Conservation (phyloP, 2,113 vertebrate species). For the Podarcis muralis region DNA sequence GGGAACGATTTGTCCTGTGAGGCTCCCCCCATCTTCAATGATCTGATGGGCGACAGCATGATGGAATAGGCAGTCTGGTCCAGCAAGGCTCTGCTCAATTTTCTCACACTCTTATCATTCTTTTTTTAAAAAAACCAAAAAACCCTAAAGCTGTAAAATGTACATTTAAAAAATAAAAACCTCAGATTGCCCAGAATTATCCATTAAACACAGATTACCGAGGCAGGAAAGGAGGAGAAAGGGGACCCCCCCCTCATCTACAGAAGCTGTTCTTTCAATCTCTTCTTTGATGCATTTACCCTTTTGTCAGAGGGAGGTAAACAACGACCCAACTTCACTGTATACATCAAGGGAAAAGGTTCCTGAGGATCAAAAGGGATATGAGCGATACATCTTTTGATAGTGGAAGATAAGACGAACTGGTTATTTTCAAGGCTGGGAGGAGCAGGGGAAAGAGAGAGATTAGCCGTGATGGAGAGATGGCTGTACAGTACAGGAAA, state of each 20-base stretch:
- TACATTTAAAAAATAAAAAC: too few species aligned
- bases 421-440: not conserved
- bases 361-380: not conserved
- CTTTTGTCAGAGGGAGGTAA: not conserved
- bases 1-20: not conserved
- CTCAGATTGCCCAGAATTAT: not conserved
- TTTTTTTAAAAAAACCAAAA: too few species aligned
- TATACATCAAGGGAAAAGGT: not conserved
- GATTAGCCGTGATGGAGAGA: not conserved
- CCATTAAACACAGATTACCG: not conserved
- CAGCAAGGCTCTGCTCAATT: not conserved
- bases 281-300: not conserved
- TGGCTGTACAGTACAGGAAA: not conserved
- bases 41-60: not conserved
- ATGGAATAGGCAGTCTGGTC: not conserved
- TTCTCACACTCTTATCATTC: not conserved
- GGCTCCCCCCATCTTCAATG: too few species aligned
- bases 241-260: not conserved
- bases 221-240: not conserved
- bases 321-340: not conserved
- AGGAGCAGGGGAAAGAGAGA: not conserved
- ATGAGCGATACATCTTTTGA: slow-evolving; percentile 11
- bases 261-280: not conserved
- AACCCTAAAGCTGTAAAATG: too few species aligned
- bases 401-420: not conserved